Evolutionary conservation across 2,797 vertebrate genomes (phyloP).

Genomic region (Enteromius radiatus): DNA sequence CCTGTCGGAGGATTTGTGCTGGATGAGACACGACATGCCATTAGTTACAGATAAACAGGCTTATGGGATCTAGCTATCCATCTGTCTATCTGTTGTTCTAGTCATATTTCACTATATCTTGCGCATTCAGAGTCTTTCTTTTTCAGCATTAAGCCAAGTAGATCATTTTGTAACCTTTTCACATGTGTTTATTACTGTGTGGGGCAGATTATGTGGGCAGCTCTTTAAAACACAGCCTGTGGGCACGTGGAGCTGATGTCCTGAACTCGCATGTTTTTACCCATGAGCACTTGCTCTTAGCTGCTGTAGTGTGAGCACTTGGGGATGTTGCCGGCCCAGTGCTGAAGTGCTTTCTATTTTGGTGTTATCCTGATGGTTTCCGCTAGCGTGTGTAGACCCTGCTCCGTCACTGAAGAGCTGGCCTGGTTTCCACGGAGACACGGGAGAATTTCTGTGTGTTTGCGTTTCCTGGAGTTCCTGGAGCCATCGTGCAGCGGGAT

Average conservation of each 20-base stretch:
- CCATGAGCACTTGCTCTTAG: slow-evolving; percentile 18
- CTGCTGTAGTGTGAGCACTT: slow-evolving; percentile 4
- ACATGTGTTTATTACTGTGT: not conserved
- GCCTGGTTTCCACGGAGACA: slow-evolving; percentile 27
- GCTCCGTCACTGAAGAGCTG: not conserved
- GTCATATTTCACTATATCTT: not conserved
- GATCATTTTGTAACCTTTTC: slow-evolving; percentile 25
- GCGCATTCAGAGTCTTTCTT: not conserved
- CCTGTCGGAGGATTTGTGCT: slow-evolving; percentile 15
- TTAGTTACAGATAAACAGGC: slow-evolving; percentile 24
- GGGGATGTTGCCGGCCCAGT: slow-evolving; percentile 8
- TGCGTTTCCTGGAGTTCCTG: slow-evolving; percentile 12
- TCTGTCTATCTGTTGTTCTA: not conserved
- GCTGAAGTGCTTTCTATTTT: slow-evolving; percentile 38
- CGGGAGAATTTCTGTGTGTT: not conserved
- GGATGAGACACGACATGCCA: not conserved
- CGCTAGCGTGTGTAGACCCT: not conserved
- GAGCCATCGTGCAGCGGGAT: not conserved
- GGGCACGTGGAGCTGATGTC: slow-evolving; percentile 14
- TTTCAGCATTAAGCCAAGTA: not conserved
- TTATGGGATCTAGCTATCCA: not conserved
- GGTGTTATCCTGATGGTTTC: slow-evolving; percentile 3
- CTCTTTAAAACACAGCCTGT: slow-evolving; percentile 4
- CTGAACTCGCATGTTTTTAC: not conserved
- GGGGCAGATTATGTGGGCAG: slow-evolving; percentile 14